Conservation (phyloP, 2,888 invertebrate species). For the Nebria brevicollis region DNA sequence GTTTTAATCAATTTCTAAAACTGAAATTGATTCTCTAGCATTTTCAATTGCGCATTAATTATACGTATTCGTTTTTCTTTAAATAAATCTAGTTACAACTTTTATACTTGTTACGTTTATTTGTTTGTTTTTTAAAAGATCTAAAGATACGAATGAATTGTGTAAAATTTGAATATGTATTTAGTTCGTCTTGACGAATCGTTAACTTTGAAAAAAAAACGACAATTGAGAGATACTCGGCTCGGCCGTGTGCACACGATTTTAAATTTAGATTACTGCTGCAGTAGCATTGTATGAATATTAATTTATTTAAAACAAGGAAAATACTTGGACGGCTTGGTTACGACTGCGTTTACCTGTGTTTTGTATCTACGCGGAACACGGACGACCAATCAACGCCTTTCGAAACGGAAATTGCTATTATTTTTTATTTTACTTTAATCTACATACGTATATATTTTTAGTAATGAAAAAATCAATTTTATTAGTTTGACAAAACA, state of each 20-base stretch:
- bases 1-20: too few relatives aligned
- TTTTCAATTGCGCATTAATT: too few relatives aligned
- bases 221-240: slow-evolving; percentile 6
- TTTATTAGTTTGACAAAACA: too few relatives aligned
- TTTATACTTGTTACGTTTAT: too few relatives aligned
- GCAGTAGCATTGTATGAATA: slow-evolving; percentile 48
- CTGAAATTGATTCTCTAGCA: too few relatives aligned
- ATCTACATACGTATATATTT: too few relatives aligned
- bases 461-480: too few relatives aligned
- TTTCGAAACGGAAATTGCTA: background rate
- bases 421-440: too few relatives aligned
- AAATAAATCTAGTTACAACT: too few relatives aligned
- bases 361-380: slow-evolving; percentile 18
- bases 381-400: background rate
- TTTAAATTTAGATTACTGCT: slow-evolving; percentile 47
- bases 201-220: background rate
- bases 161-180: background rate
- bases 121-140: too few relatives aligned
- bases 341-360: background rate
- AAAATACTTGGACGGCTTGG: slow-evolving; percentile 32
- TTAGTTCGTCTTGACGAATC: background rate
- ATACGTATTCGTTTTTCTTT: too few relatives aligned
- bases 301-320: slow-evolving; percentile 46
- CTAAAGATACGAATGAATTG: background rate
- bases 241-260: slow-evolving; percentile 22